These are phyloP conservation scores for Mimachlamys varia DNA, from an alignment of 2,888 invertebrate species.

Conservation along the genomic window DNA sequence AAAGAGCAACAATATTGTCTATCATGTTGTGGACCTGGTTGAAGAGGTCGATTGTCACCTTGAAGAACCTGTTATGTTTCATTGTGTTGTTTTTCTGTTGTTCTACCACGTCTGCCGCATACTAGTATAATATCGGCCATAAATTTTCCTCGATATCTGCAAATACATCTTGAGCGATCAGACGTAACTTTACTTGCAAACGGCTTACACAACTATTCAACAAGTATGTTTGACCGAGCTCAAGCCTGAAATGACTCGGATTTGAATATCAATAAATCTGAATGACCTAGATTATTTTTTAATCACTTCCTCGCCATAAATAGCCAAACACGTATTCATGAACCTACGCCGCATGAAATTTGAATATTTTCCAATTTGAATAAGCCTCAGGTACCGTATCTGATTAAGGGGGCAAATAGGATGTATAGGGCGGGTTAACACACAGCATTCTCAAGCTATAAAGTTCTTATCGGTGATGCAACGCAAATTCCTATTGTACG, in stretches of 20 bases:
- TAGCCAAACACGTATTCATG: slow-evolving; percentile 24
- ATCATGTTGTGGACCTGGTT: neutral
- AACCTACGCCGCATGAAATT: slow-evolving; percentile 3
- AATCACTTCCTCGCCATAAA: slow-evolving; percentile 24
- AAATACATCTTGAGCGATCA: no score
- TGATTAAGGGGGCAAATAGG: neutral
- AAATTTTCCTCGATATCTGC: no score
- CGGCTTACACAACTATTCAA: neutral
- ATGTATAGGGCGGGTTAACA: neutral
- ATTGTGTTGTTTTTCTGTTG: no score
- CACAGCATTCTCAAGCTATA: neutral
- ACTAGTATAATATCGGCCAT: no score
- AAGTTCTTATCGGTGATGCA: neutral
- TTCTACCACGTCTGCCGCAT: no score
- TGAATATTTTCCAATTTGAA: slow-evolving; percentile 16
- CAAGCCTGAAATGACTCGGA: neutral
- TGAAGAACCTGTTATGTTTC: no score
- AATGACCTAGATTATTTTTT: slow-evolving; percentile 13
- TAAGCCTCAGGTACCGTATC: neutral
- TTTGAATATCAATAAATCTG: slow-evolving; percentile 28
- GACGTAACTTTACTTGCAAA: no score
- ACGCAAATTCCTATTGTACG: slow-evolving; percentile 9
- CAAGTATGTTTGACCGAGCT: neutral
- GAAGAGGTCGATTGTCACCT: neutral
- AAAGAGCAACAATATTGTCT: neutral